Percentiles rank a stretch among this genome's conserved stretches.
Evolutionary conservation across 35 echinoderm and acorn worm species (phyloP).

Genomic region (Patiria miniata): DNA sequence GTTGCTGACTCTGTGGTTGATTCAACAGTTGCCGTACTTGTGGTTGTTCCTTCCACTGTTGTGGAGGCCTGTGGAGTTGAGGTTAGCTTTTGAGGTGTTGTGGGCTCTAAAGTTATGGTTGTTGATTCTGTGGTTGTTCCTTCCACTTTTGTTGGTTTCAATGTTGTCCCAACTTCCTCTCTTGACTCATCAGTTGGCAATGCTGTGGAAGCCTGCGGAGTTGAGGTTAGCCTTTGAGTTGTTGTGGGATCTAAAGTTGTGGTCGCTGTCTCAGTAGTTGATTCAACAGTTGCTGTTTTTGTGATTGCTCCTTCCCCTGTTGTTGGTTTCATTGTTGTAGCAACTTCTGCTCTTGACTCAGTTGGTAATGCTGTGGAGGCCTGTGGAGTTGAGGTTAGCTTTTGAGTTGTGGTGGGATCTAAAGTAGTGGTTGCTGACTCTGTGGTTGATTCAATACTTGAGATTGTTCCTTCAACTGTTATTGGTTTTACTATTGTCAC

Average conservation of each 20-base stretch:
- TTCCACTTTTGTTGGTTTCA: too few relatives aligned
- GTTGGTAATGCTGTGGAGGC: too few relatives aligned
- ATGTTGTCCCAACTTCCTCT: not conserved
- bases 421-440: not conserved
- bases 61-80: not conserved
- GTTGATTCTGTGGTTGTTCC: not conserved
- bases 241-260: not conserved
- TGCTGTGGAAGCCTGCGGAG: not conserved
- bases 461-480: not conserved
- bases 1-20: not conserved
- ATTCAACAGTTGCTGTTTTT: not conserved
- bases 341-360: not conserved
- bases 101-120: slow-evolving; percentile 5
- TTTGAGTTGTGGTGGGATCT: not conserved
- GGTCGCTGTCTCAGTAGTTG: not conserved
- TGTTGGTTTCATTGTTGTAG: not conserved
- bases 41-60: slow-evolving; percentile 12
- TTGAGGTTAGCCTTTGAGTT: slow-evolving; percentile 17
- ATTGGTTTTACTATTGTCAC: not conserved
- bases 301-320: not conserved
- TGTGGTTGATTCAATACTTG: not conserved
- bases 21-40: not conserved
- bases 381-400: not conserved
- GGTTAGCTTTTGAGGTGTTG: slow-evolving; percentile 26
- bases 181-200: not conserved